Evolutionary conservation across 2,797 vertebrate species (phyloP), one percentile per base, ranked within the genome.

Genomic region (Hemitrygon akajei): DNA sequence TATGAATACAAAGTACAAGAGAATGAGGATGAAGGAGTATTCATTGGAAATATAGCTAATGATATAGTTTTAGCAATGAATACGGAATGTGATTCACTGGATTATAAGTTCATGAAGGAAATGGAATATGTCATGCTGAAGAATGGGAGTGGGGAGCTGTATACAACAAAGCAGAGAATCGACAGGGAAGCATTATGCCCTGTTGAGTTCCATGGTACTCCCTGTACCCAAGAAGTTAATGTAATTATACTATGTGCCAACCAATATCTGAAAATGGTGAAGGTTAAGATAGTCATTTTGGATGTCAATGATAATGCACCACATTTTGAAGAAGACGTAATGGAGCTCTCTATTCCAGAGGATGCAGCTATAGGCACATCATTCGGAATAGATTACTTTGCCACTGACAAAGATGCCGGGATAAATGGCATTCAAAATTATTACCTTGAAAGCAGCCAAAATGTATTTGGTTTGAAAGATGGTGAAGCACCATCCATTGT

Each of bases 221-320:
- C 96, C 94, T 98, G 97, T 93, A 94, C 95, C 94, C 95, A 97
- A 94, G 94, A 94, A 56, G 95, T 96, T 81, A 95, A 95, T 94
- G 96, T 96, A 34, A 69, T 97, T 0, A 96, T 96, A 86, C 96
- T 96, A 82, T 95, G 91, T 76, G 25, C 96, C 93, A 94, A 96
- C 25, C 94, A 94, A 94, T 82, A 94, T 91, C 93, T 94, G 56
- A 96, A 97, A 94, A 95, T 97, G 34, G 94, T 97, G 92, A 96
- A 96, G 95, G 96, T 97, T 81, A 95, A 93, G 94, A 94, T 98
- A 94, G 95, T 95, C 84, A 94, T 97, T 93, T 95, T 97, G 91
- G 97, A 98, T 95, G 95, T 97, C 94, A 97, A 98, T 94, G 97
- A 98, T 95, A 97, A 97, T 81, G 94, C 94, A 10, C 97, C 97